Evolutionary conservation across 2,888 invertebrate species (phyloP), one percentile per base, ranked within the genome.

Genomic region (Noctua comes): DNA sequence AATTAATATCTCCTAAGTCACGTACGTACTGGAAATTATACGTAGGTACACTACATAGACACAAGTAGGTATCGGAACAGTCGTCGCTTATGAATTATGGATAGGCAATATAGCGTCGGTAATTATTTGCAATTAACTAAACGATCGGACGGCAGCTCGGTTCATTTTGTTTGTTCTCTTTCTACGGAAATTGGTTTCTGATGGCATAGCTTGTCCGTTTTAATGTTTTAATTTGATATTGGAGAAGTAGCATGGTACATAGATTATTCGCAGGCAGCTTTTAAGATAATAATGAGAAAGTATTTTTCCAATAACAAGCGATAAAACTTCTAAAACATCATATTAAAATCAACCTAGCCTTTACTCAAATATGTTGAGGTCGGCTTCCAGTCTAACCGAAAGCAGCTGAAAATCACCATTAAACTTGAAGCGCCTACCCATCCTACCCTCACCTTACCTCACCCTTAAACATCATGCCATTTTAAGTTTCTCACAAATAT

Each of bases 81-180:
- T 36, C 40, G 36, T 16, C 59, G 70, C 70, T 78, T 75, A 78
- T 88, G 79, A 88, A 87, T 88, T 73, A 88, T 88, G 80, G 74
- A 82, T 8, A 51, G 43, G n/a, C 76, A 80, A 79, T 68, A 82
- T 78, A 80, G 85, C 85, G 78, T 7, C 72, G 51, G 59, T 81
- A 84, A 88, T 88, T 88, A 88, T 85, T 86, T 82, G 68, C 76
- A 68, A 77, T 84, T 82, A 82, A 82, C 79, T 80, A 77, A 78
- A 80, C 75, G 83, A 80, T 85, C 76, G 79, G 68, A 48, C 78
- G 73, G 40, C 71, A 40, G 21, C 54, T 21, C 57, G 62, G 69
- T 81, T 76, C 65, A 79, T 81, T 78, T 64, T 69, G 4, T 74
- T 69, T 77, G 72, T 70, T 48, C 54, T 70, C 46, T 70, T 71